Percentiles rank a stretch among this genome's conserved stretches.
Evolutionary conservation across 2,888 invertebrate genomes (phyloP).

Genomic region (Sinotaia quadrata): DNA sequence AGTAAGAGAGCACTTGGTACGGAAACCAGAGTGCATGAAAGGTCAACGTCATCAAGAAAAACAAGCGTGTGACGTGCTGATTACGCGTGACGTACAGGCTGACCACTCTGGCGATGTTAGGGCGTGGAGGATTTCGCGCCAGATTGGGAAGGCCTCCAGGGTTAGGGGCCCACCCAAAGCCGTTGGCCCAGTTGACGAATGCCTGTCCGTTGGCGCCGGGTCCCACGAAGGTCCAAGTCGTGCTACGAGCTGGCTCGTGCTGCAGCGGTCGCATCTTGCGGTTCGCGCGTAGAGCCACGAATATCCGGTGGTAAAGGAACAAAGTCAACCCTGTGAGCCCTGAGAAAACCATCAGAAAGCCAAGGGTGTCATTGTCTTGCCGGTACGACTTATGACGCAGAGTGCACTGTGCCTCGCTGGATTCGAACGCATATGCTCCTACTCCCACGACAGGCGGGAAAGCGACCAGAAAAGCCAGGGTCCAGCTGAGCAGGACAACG

Average conservation of each 20-base stretch:
- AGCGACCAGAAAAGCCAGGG: constrained; percentile 60
- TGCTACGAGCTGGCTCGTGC: constrained; percentile 61
- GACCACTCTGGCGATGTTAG: constrained; percentile 54
- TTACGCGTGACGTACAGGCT: constrained; percentile 57
- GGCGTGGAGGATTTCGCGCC: constrained; percentile 40
- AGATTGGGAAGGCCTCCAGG: constrained; percentile 35
- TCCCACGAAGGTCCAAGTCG: constrained; percentile 67
- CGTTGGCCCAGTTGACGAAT: constrained; percentile 61
- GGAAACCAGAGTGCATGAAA: constrained; percentile 59
- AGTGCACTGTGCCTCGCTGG: constrained; percentile 63
- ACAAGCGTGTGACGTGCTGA: constrained; percentile 62
- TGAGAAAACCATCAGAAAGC: constrained; percentile 61
- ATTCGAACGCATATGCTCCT: constrained; percentile 61
- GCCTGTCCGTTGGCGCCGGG: constrained; percentile 64
- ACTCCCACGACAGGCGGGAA: constrained; percentile 66
- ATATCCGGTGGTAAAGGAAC: constrained; percentile 60
- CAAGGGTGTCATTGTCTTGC: constrained; percentile 62
- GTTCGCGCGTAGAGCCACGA: constrained; percentile 59
- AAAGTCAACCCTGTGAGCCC: constrained; percentile 49
- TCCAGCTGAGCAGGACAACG: constrained; percentile 58
- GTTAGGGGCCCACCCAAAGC: constrained; percentile 45
- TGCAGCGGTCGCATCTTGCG: constrained; percentile 63
- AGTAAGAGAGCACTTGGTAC: constrained; percentile 56
- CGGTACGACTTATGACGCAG: constrained; percentile 60
- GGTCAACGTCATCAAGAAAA: constrained; percentile 55